Evolutionary conservation across 1,140 invertebrate species (phyloP).

Genomic region (Condylostylus longicornis): DNA sequence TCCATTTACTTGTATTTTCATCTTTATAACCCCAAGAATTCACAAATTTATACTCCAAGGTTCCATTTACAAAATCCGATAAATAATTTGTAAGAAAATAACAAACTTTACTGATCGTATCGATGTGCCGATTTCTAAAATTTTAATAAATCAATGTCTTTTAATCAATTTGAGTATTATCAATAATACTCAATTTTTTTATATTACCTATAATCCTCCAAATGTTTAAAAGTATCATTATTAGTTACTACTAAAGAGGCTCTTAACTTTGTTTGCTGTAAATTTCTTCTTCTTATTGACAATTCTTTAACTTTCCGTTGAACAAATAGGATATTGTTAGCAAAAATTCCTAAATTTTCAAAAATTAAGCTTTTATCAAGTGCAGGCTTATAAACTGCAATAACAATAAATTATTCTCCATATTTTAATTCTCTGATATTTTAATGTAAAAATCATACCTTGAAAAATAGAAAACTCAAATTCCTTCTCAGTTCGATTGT

Average conservation of each 20-base stretch:
- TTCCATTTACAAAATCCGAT: constrained; percentile 40
- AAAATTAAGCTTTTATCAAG: neutral
- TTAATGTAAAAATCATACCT: too few species aligned
- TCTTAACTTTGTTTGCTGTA: constrained; percentile 29
- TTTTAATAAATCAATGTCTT: constrained; percentile 2
- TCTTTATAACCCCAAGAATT: constrained; percentile 41
- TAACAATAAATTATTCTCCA: neutral
- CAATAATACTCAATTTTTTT: neutral
- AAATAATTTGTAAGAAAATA: constrained; percentile 40
- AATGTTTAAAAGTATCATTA: constrained; percentile 41
- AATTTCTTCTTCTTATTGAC: constrained; percentile 30
- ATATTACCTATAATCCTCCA: constrained; percentile 42
- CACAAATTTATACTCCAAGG: constrained; percentile 34
- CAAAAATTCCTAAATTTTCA: neutral
- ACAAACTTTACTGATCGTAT: constrained; percentile 47
- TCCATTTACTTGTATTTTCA: constrained; percentile 36
- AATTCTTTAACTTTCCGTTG: constrained; percentile 11
- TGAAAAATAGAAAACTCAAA: neutral
- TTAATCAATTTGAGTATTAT: neutral
- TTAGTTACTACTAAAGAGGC: constrained; percentile 40
- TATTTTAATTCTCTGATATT: too few species aligned
- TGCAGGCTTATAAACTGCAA: neutral
- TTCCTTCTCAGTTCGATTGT: neutral
- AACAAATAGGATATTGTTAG: constrained; percentile 12
- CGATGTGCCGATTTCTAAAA: constrained; percentile 39